phyloP scores from a whole-genome alignment of 2,797 vertebrate species.

The Trichosurus vulpecula region DNA sequence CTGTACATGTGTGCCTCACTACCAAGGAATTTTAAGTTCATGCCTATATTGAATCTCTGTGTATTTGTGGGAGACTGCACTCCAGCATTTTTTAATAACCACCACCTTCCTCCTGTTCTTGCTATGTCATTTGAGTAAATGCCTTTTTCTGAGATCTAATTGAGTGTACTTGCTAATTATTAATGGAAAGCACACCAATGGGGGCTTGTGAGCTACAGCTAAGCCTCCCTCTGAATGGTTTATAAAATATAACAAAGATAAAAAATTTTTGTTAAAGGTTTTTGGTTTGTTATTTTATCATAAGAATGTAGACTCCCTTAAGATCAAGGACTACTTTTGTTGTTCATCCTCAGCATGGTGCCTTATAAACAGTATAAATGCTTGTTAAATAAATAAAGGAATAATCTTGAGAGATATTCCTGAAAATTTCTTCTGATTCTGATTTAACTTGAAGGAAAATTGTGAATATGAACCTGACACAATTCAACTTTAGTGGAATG shows the following conservation, averaged over 20 bases:
- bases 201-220: neutral
- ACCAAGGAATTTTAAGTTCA: neutral
- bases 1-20: neutral
- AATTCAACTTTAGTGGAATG: neutral
- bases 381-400: neutral
- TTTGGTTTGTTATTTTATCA: neutral
- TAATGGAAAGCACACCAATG: neutral
- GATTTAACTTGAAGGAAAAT: neutral
- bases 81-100: neutral
- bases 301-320: neutral
- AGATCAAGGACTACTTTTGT: neutral
- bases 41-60: neutral
- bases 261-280: neutral
- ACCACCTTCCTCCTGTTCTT: neutral
- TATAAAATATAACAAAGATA: neutral
- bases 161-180: neutral
- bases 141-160: neutral
- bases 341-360: neutral
- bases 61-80: neutral
- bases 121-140: neutral
- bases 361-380: neutral
- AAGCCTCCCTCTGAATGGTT: neutral
- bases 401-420: neutral
- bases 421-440: neutral
- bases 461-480: neutral